Conservation (phyloP, 2,797 vertebrate species). For the Fringilla coelebs region DNA sequence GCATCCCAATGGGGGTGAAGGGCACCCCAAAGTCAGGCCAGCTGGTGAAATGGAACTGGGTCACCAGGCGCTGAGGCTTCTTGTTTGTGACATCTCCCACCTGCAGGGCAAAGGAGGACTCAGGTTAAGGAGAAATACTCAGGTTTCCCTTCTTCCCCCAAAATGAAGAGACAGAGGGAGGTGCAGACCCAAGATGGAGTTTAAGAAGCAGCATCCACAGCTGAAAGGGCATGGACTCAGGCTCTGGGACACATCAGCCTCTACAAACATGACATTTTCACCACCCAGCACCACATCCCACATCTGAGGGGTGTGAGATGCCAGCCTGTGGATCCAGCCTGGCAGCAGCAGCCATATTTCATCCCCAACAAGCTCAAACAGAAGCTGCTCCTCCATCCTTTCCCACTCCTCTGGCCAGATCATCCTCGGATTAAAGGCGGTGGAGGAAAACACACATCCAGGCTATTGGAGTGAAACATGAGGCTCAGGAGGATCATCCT, state of each 20-base stretch:
- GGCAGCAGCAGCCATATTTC: neutral
- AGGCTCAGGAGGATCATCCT: neutral
- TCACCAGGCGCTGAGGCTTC: conserved; percentile 95
- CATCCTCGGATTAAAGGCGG: neutral
- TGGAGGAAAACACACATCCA: neutral
- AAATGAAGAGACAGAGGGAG: neutral
- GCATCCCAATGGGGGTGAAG: conserved; percentile 97
- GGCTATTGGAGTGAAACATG: neutral
- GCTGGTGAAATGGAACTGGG: conserved; percentile 98
- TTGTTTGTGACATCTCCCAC: conserved; percentile 95
- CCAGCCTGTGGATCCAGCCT: neutral
- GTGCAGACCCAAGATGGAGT: neutral
- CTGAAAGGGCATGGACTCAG: rapidly evolving
- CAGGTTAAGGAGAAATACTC: neutral
- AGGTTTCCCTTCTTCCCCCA: neutral
- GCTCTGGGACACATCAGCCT: neutral
- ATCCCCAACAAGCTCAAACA: neutral
- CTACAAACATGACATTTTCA: neutral
- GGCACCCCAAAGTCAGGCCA: conserved; percentile 99
- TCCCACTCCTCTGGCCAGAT: neutral
- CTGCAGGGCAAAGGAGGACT: conserved; percentile 54
- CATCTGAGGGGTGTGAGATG: neutral
- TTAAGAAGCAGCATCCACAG: neutral
- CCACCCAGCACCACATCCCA: neutral
- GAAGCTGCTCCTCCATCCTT: neutral